These are phyloP conservation scores for Laticauda laticaudata DNA, from an alignment of 2,113 vertebrate species.

Conservation along the genomic window DNA sequence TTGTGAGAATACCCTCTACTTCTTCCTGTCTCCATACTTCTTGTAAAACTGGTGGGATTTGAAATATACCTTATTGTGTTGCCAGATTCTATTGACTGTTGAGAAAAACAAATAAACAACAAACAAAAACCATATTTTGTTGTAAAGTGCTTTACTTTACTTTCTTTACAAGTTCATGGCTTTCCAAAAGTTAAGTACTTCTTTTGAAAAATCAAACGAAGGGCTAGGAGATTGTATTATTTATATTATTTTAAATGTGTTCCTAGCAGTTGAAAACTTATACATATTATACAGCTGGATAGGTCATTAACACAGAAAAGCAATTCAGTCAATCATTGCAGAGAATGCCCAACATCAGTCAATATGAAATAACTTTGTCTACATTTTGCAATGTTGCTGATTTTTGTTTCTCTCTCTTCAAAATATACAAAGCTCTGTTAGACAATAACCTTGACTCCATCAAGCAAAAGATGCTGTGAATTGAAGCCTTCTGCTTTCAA, in stretches of 20 bases:
- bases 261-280: neutral
- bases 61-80: neutral
- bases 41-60: neutral
- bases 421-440: neutral
- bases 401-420: neutral
- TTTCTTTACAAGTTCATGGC: neutral
- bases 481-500: neutral
- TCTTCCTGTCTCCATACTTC: neutral
- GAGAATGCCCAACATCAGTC: neutral
- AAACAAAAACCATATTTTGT: neutral
- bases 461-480: neutral
- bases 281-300: neutral
- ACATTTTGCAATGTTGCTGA: neutral
- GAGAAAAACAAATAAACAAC: neutral
- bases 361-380: neutral
- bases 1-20: neutral
- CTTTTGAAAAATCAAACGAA: neutral
- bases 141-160: neutral
- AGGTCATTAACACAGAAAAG: neutral
- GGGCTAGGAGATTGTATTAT: neutral
- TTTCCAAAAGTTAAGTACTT: neutral
- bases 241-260: neutral
- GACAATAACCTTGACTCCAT: neutral
- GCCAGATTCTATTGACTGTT: neutral
- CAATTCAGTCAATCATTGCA: neutral